These are phyloP conservation scores for Chinchilla lanigera DNA, from an alignment of 2,113 vertebrate species.

Conservation along the genomic window DNA sequence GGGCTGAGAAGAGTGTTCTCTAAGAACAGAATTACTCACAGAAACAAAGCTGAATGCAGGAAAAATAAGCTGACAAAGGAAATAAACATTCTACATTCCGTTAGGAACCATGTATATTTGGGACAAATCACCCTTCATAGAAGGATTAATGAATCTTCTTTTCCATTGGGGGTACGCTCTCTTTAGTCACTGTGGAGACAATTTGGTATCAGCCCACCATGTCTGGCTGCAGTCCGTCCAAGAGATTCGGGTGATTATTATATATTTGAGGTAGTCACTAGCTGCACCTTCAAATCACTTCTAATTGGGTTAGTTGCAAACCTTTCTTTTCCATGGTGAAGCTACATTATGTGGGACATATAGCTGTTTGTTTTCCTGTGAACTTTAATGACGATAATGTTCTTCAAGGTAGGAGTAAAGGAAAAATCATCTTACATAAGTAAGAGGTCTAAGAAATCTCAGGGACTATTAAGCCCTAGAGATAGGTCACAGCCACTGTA, in stretches of 20 bases:
- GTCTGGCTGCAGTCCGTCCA: background rate
- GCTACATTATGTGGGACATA: background rate
- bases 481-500: background rate
- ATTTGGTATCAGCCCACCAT: background rate
- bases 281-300: background rate
- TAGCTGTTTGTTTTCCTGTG: conserved; percentile 31
- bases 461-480: background rate
- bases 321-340: conserved; percentile 7
- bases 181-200: background rate
- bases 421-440: conserved; percentile 33
- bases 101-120: background rate
- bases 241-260: background rate
- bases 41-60: background rate
- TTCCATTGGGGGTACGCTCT: background rate
- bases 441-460: background rate
- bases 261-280: background rate
- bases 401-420: conserved; percentile 9
- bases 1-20: background rate
- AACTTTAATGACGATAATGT: background rate
- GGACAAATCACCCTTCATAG: background rate
- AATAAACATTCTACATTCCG: conserved; percentile 13
- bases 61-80: background rate
- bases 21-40: conserved; percentile 11
- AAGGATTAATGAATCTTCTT: background rate
- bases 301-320: conserved; percentile 43